phyloP scores from a whole-genome alignment of 1,140 invertebrate genomes.

The Lucilia cuprina region DNA sequence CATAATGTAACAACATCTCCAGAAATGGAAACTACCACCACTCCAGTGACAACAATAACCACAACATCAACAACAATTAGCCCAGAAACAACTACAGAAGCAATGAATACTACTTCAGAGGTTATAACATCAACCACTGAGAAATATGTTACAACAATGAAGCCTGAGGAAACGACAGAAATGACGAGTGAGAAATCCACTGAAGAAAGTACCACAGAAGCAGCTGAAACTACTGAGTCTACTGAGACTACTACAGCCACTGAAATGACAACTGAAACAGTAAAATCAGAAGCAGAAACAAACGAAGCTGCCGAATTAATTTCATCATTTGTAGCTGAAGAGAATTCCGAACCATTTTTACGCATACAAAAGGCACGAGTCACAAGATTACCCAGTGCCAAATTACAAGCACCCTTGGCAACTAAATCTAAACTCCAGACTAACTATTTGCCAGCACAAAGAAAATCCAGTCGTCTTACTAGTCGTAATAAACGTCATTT shows the following conservation, averaged over 20 bases:
- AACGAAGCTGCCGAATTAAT: conserved; percentile 55
- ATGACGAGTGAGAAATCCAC: too few relatives aligned
- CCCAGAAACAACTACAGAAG: not conserved
- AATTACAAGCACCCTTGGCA: conserved; percentile 52
- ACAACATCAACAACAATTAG: conserved; percentile 33
- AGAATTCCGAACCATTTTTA: conserved; percentile 51
- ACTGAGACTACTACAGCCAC: conserved; percentile 29
- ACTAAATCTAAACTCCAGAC: conserved; percentile 5
- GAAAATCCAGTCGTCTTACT: conserved; percentile 19
- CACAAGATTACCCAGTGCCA: conserved; percentile 51
- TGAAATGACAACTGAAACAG: conserved; percentile 24
- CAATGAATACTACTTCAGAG: conserved; percentile 41
- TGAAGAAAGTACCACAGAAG: conserved; percentile 32
- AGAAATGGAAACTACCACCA: conserved; percentile 41
- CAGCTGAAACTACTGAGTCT: conserved; percentile 39
- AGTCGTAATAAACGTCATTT: conserved; percentile 52
- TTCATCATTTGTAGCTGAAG: conserved; percentile 53
- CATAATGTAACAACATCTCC: conserved; percentile 45
- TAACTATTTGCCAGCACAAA: conserved; percentile 31
- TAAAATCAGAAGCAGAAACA: conserved; percentile 26
- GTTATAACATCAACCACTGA: conserved; percentile 32
- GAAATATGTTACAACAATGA: conserved; percentile 41
- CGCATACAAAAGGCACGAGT: conserved; percentile 55
- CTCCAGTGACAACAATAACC: conserved; percentile 23
- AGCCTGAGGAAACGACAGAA: conserved; percentile 39